A percentile compares a stretch with the other conserved stretches of the same genome.
phyloP scores from a whole-genome alignment of 37 sponge, comb jelly and placozoan species.

The Ephydatia muelleri region DNA sequence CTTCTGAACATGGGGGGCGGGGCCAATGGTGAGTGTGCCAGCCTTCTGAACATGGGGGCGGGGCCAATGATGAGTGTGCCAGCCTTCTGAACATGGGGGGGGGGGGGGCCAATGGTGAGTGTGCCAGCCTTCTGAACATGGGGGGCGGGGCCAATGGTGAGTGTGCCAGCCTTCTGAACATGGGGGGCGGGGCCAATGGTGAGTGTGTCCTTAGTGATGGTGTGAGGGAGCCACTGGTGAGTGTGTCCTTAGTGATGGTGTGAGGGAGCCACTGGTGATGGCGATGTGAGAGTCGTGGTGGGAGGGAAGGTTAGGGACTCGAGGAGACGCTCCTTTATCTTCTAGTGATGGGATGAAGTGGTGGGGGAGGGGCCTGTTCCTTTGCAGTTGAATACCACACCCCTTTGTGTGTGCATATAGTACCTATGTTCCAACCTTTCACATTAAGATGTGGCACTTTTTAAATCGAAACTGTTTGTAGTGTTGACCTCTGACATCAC shows the following conservation, averaged over 20 bases:
- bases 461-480: no score
- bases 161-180: not conserved
- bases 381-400: no score
- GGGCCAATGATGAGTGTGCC: not conserved
- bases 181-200: not conserved
- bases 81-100: not conserved
- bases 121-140: not conserved
- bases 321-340: no score
- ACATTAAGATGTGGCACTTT: no score
- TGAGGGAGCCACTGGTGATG: not conserved
- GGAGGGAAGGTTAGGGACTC: no score
- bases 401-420: no score
- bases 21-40: conserved; percentile 37
- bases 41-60: not conserved
- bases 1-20: conserved; percentile 39
- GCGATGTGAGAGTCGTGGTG: not conserved
- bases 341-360: not conserved
- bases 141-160: not conserved
- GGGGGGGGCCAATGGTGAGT: not conserved
- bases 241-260: not conserved
- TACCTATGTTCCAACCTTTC: no score
- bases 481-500: not conserved
- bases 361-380: no score
- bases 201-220: not conserved
- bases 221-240: not conserved